A percentile compares a stretch with the other conserved stretches of the same genome.
phyloP scores from a whole-genome alignment of 2,888 invertebrate genomes.

The Ochropacha duplaris region DNA sequence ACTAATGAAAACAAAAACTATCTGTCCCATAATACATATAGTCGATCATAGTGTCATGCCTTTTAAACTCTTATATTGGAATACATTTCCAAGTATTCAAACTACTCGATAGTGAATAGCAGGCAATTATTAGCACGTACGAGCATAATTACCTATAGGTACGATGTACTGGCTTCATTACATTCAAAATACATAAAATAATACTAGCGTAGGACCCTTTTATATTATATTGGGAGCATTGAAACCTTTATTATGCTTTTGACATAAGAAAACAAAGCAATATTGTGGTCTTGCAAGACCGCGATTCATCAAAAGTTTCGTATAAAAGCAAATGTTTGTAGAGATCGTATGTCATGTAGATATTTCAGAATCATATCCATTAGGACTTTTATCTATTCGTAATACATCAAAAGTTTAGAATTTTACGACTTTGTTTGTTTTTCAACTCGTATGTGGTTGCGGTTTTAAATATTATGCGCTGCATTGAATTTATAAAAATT shows the following conservation, averaged over 20 bases:
- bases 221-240: conserved; percentile 3
- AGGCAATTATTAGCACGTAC: conserved; percentile 6
- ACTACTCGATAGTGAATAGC: background rate
- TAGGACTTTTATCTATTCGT: conserved; percentile 11
- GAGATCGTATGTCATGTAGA: conserved; percentile 6
- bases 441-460: background rate
- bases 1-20: too few relatives aligned
- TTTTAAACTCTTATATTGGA: background rate
- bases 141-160: conserved; percentile 1
- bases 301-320: conserved; percentile 38
- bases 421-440: conserved; percentile 2
- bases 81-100: background rate
- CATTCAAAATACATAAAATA: background rate
- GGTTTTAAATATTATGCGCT: background rate
- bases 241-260: conserved; percentile 14
- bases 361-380: conserved; percentile 22
- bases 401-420: conserved; percentile 6
- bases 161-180: background rate
- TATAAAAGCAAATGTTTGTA: conserved; percentile 16
- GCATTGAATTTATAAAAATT: background rate
- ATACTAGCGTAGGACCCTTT: background rate
- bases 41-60: background rate
- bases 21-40: too few relatives aligned
- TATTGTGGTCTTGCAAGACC: conserved; percentile 20
- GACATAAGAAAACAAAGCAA: conserved; percentile 26